A percentile compares a stretch with the other conserved stretches of the same genome.
Evolutionary conservation across 2,113 vertebrate genomes (phyloP).

Genomic region (Bucco capensis): DNA sequence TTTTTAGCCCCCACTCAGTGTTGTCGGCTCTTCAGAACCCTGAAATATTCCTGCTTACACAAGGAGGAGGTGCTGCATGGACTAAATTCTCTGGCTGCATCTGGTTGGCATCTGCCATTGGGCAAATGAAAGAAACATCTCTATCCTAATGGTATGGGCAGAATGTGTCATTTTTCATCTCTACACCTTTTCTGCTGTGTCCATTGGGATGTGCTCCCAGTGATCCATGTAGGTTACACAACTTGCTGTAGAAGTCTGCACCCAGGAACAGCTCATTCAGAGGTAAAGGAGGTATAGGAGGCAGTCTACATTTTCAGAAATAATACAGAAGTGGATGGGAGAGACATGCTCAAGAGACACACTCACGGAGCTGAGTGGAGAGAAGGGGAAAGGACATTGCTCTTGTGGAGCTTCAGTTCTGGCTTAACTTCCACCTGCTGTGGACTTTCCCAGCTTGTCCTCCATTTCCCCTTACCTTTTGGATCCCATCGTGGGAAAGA

Average conservation of each 20-base stretch:
- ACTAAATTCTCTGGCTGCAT: background rate
- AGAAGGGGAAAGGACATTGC: background rate
- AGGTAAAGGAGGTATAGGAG: background rate
- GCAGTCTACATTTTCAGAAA: background rate
- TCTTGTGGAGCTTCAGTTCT: background rate
- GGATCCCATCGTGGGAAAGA: constrained; percentile 47
- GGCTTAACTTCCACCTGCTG: constrained; percentile 48
- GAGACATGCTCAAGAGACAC: background rate
- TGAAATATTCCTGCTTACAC: background rate
- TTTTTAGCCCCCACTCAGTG: background rate
- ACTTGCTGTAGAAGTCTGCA: background rate
- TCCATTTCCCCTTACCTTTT: constrained; percentile 49
- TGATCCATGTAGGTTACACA: background rate
- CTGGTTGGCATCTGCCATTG: background rate
- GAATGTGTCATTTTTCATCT: background rate
- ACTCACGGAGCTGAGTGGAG: background rate
- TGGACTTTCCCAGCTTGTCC: constrained; percentile 30
- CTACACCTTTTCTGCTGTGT: background rate
- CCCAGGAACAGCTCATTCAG: background rate
- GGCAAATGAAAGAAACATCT: background rate
- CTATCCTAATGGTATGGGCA: background rate
- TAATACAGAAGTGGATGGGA: background rate
- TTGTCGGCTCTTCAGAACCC: background rate
- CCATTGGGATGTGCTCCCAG: background rate
- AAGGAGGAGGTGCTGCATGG: background rate